Conservation (phyloP, 2,113 vertebrate genomes). For the Hucho hucho region DNA sequence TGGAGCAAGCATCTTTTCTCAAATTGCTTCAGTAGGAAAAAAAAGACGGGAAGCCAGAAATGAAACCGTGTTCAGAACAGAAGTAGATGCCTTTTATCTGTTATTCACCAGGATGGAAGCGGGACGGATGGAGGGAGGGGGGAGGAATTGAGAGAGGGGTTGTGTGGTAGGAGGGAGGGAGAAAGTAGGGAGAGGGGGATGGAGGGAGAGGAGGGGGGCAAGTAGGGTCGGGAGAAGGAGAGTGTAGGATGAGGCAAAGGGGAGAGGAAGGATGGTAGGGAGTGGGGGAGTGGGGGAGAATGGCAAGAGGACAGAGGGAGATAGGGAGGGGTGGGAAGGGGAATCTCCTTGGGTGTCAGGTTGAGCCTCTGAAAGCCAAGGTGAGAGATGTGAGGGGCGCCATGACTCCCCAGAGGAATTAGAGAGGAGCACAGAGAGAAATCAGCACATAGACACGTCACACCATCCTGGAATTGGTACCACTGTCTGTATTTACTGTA, state of each 20-base stretch:
- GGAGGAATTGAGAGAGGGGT: too few species aligned
- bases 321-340: not conserved
- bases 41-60: conserved; percentile 35
- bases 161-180: conserved; percentile 8
- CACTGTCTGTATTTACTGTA: not conserved
- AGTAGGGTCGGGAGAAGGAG: too few species aligned
- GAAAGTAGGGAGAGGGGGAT: too few species aligned
- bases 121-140: conserved; percentile 29
- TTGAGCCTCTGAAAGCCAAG: conserved; percentile 38
- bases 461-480: not conserved
- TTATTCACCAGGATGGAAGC: not conserved
- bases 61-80: not conserved
- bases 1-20: conserved; percentile 66
- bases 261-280: not conserved
- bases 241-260: too few species aligned
- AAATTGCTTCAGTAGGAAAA: conserved; percentile 60
- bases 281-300: conserved; percentile 29
- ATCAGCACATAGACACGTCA: not conserved
- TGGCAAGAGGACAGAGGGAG: not conserved
- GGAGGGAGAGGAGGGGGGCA: too few species aligned
- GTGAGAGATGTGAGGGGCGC: conserved; percentile 30
- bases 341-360: conserved; percentile 27
- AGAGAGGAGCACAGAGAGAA: conserved; percentile 15
- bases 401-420: conserved; percentile 42
- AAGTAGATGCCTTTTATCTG: not conserved